Evolutionary conservation across 2,113 vertebrate genomes (phyloP).

Genomic region (Aspiorhynchus laticeps): DNA sequence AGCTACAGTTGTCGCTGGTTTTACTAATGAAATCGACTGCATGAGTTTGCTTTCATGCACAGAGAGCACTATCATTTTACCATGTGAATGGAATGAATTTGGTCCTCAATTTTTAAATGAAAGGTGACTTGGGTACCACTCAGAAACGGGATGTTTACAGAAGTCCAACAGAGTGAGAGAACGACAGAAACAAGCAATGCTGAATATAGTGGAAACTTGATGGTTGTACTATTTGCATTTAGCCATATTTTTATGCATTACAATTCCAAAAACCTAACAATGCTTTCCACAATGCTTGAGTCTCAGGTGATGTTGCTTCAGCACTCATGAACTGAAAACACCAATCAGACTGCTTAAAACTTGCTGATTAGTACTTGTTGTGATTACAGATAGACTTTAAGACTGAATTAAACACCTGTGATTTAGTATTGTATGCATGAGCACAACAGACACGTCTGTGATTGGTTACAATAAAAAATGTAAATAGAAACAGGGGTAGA

Average conservation of each 20-base stretch:
- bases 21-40: constrained; percentile 5
- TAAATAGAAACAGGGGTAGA: neutral
- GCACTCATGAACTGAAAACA: neutral
- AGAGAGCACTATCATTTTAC: neutral
- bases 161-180: neutral
- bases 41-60: constrained; percentile 1
- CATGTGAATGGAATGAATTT: neutral
- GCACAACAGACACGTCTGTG: neutral
- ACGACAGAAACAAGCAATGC: neutral
- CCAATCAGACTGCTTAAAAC: neutral
- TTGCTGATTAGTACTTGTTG: neutral
- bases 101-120: neutral
- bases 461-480: neutral
- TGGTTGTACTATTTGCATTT: neutral
- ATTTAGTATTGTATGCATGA: neutral
- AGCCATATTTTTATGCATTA: neutral
- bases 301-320: constrained; percentile 4
- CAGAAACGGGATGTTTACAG: neutral
- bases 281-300: neutral
- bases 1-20: neutral
- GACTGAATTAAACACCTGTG: neutral
- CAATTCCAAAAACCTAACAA: neutral
- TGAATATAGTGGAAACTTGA: neutral
- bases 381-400: neutral
- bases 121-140: neutral